phyloP scores from a whole-genome alignment of 2,888 invertebrate genomes.

The Cryptus armator region DNA sequence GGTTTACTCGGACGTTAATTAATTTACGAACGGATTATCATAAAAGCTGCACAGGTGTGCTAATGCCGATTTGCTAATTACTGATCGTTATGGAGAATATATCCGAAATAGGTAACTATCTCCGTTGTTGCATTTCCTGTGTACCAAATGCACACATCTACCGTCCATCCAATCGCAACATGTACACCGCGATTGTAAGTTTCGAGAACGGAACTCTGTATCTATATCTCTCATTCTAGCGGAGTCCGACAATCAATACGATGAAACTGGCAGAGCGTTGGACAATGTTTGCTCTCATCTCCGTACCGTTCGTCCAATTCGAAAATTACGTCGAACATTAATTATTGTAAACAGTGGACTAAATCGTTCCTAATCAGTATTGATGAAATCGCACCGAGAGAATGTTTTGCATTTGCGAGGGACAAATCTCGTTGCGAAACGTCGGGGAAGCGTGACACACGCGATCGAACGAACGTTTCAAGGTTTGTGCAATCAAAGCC shows the following conservation, averaged over 20 bases:
- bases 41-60: constrained; percentile 73
- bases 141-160: constrained; percentile 17
- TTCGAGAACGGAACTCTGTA: constrained; percentile 46
- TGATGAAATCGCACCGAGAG: constrained; percentile 67
- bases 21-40: constrained; percentile 76
- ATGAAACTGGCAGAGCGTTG: constrained; percentile 21
- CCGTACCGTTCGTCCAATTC: constrained; percentile 21
- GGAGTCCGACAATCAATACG: constrained; percentile 57
- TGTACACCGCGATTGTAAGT: not conserved
- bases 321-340: constrained; percentile 65
- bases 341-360: constrained; percentile 74
- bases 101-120: constrained; percentile 55
- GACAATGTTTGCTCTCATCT: constrained; percentile 39
- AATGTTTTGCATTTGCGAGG: constrained; percentile 46
- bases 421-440: not conserved
- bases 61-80: constrained; percentile 77
- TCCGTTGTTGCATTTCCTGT: constrained; percentile 31
- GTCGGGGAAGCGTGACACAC: not conserved
- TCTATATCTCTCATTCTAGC: constrained; percentile 16
- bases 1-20: constrained; percentile 68
- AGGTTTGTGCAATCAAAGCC: constrained; percentile 19
- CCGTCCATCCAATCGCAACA: not conserved
- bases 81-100: constrained; percentile 56
- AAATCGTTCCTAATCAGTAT: constrained; percentile 75
- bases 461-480: constrained; percentile 22